Percentiles rank a stretch among this genome's conserved stretches.
Conservation (phyloP, 1,140 invertebrate species). For the Macrosteles quadrilineatus region DNA sequence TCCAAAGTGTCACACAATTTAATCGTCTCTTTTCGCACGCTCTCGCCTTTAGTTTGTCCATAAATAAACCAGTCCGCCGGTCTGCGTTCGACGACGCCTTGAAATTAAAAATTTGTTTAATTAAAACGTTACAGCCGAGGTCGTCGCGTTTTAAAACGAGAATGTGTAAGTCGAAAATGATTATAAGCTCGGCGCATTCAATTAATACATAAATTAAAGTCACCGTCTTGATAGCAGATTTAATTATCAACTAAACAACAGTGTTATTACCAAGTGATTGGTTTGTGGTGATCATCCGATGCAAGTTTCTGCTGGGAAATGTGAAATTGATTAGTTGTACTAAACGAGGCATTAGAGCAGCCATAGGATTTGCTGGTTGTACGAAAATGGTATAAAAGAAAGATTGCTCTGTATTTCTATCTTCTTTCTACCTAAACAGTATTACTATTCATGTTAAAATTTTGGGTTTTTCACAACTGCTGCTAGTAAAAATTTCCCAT, state of each 20-base stretch:
- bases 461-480: too few relatives aligned
- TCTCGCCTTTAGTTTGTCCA: neutral
- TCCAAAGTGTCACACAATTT: neutral
- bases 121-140: conserved; percentile 17
- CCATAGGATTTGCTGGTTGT: too few relatives aligned
- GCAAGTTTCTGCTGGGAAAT: too few relatives aligned
- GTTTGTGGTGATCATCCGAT: too few relatives aligned
- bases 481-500: too few relatives aligned
- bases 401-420: too few relatives aligned
- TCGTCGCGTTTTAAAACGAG: conserved; percentile 4
- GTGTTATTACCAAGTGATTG: conserved; percentile 16
- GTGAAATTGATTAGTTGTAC: too few relatives aligned
- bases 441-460: too few relatives aligned
- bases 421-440: too few relatives aligned
- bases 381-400: too few relatives aligned
- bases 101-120: conserved; percentile 21
- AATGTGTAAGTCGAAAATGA: conserved; percentile 12
- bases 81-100: neutral
- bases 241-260: conserved; percentile 22
- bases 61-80: neutral
- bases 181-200: conserved; percentile 6
- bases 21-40: too few relatives aligned
- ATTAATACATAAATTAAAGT: conserved; percentile 26
- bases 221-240: conserved; percentile 19
- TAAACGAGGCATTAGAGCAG: too few relatives aligned